Percentiles rank a stretch among this genome's conserved stretches.
Evolutionary conservation across 2,113 vertebrate species (phyloP).

Genomic region (Lonchura striata): DNA sequence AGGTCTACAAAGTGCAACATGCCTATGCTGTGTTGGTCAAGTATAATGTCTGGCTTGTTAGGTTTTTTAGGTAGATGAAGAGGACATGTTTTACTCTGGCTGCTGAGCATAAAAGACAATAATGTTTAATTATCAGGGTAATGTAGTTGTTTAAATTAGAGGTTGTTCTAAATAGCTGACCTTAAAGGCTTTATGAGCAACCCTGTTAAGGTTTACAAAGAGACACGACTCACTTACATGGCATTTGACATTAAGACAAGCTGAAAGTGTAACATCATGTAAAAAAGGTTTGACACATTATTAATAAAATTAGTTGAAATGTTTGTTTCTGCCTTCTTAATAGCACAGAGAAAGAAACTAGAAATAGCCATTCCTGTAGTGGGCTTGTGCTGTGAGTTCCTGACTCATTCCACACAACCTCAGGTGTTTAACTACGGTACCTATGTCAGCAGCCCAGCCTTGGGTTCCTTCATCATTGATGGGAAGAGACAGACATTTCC

Average conservation of each 20-base stretch:
- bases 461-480: not conserved
- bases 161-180: slow-evolving; percentile 5
- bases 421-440: not conserved
- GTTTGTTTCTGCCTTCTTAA: not conserved
- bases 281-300: not conserved
- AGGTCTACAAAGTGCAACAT: not conserved
- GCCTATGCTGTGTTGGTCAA: not conserved
- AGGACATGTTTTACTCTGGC: not conserved
- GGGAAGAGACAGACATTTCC: not conserved
- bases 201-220: not conserved
- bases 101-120: not conserved
- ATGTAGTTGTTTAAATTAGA: slow-evolving; percentile 6
- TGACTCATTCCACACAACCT: not conserved
- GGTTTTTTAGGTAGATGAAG: not conserved
- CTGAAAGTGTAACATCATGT: not conserved
- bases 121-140: slow-evolving; percentile 10
- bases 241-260: not conserved
- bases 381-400: not conserved
- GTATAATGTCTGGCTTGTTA: not conserved
- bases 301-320: not conserved
- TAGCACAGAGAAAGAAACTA: not conserved
- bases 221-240: not conserved
- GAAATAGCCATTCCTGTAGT: not conserved
- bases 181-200: not conserved
- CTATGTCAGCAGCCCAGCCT: not conserved